Evolutionary conservation across 2,888 invertebrate species (phyloP), one percentile per base, ranked within the genome.

Genomic region (Iselma pallidipennis): DNA sequence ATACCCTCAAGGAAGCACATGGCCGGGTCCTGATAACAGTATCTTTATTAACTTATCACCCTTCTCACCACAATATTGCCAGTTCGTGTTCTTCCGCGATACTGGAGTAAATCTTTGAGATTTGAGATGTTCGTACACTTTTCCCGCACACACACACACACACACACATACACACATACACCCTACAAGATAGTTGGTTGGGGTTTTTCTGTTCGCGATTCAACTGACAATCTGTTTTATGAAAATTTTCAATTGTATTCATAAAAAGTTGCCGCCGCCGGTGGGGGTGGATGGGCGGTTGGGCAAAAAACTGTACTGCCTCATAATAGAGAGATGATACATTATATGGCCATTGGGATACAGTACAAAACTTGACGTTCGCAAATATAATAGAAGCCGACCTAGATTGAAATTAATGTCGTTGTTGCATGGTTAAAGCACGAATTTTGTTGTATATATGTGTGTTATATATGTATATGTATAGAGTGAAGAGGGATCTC

Each of bases 1-100:
- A n/a, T n/a, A n/a, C 37, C 2, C 4, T 31, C 12, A 37, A 37
- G 16, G 10, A 50, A 50, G 16, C n/a, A 51, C 51, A 51, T 51
- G 51, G 51, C 51, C 51, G 21, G 51, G 28, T 51, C n/a, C n/a
- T 31, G 51, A 51, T 51, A 51, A 51, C 51, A 21, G 29, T 51
- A 51, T 51, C 51, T 51, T 51, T 51, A 51, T 51, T 51, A 51
- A 51, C 51, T 51, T 51, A 51, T 51, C 51, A 31, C 26, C 50
- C 50, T 50, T 12, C 50, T 19, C 2, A 3, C 50, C 25, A 21
- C 26, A 51, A 51, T 51, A 51, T 51, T 21, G 51, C 26, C 31
- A n/a, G 31, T 21, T 29, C 31, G 29, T 31, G 51, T 31, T 29
- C 28, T 51, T 29, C 51, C 51, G 29, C 25, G 50, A 45, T 45